phyloP scores from a whole-genome alignment of 2,888 invertebrate genomes.

The Onthophagus sagittarius region DNA sequence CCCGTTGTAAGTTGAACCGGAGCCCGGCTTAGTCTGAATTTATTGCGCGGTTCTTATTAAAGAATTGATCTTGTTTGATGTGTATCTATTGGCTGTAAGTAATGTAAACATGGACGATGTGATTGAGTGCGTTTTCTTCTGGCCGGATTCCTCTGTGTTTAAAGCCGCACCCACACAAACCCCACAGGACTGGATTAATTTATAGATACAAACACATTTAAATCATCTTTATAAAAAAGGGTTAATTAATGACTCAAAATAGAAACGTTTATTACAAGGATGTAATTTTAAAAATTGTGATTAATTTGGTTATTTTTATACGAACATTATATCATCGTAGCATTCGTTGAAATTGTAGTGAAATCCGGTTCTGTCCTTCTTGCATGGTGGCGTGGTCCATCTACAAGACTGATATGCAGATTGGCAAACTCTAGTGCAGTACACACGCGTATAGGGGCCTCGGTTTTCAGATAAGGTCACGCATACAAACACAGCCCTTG shows the following conservation, averaged over 20 bases:
- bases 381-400: slow-evolving; percentile 9
- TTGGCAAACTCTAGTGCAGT: neutral
- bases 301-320: neutral
- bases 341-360: neutral
- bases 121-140: slow-evolving; percentile 17
- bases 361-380: neutral
- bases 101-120: slow-evolving; percentile 14
- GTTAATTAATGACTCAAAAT: neutral
- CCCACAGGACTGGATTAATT: neutral
- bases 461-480: slow-evolving; percentile 19
- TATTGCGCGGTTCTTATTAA: slow-evolving; percentile 11
- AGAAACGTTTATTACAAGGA: neutral
- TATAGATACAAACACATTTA: neutral
- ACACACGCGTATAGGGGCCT: slow-evolving; percentile 3
- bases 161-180: slow-evolving; percentile 15
- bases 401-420: slow-evolving; percentile 7
- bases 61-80: slow-evolving; percentile 14
- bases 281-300: neutral
- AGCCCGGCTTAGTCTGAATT: slow-evolving; percentile 8
- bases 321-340: neutral
- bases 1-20: slow-evolving; percentile 7
- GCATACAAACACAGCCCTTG: slow-evolving; percentile 26
- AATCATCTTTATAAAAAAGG: neutral
- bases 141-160: slow-evolving; percentile 4
- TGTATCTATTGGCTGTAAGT: slow-evolving; percentile 10